Base-by-base conservation (phyloP, 2,888 invertebrate genomes). In the Dryocosmus kuriphilus region DNA sequence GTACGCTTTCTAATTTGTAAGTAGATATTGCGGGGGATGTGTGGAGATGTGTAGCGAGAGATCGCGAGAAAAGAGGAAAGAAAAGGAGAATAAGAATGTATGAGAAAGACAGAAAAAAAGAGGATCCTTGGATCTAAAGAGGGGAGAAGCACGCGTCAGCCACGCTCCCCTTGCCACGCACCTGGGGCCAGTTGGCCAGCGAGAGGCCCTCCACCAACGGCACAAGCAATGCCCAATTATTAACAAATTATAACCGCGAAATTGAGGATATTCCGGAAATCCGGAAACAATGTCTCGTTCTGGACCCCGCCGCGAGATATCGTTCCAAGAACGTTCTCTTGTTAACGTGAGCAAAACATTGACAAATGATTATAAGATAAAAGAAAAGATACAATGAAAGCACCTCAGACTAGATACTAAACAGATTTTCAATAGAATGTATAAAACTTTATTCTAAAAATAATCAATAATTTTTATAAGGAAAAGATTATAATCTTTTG, bases 231-330 rank as follows among this genome's bases (percentile, higher is more conserved):
- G 86, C 82, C 86, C 89, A 88, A 90, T 89, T 89, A 89, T 90
- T 86, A 88, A 88, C 87, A 86, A 90, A 89, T 89, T 89, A 88
- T 88, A 82, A 87, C 85, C 86, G 89, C 87, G 86, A 88, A 90
- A 88, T 88, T 85, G 82, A 82, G 82, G 82, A 84, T 83, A 81
- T 85, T 85, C 87, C 87, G 87, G 86, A 90, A 89, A 88, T 86
- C 83, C 84, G 86, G 83, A 87, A 88, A 88, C 82, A 79, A 81
- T 51, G 71, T 71, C 71, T 71, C 71, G 71, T n/a, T 30, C 27
- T 71, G 51, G 71, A 71, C 71, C 71, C 71, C 71, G 71, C 71
- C 46, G 71, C 30, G 51, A 71, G 30, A 51, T 51, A 51, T 71
- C 51, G 46, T 71, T 71, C 51, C 6, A 11, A 51, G 30, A 46